Percentiles rank a stretch among this genome's conserved stretches.
These are phyloP conservation scores for Ctenosaura bakeri DNA, from an alignment of 2,797 vertebrate species.

Conservation along the genomic window DNA sequence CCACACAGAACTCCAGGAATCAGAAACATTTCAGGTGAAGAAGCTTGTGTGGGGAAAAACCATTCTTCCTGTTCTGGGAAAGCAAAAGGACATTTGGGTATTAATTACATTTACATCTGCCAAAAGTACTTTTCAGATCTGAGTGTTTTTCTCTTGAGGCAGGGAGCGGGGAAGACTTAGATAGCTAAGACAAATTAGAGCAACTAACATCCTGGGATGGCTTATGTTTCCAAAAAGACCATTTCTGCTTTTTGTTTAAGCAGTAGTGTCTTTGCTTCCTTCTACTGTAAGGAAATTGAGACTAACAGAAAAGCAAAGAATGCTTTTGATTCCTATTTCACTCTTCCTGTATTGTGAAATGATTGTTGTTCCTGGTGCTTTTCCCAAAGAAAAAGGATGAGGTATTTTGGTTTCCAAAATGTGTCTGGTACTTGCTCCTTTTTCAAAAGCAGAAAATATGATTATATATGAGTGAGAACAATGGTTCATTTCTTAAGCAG, in stretches of 20 bases:
- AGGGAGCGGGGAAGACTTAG: not conserved
- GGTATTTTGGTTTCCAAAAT: constrained; percentile 12
- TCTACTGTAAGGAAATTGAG: not conserved
- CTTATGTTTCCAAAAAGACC: not conserved
- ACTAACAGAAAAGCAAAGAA: not conserved
- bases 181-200: not conserved
- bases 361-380: not conserved
- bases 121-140: constrained; percentile 17
- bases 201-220: not conserved
- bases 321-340: not conserved
- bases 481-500: not conserved
- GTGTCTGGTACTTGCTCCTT: not conserved
- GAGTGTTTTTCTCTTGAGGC: not conserved
- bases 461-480: not conserved
- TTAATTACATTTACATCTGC: constrained; percentile 21
- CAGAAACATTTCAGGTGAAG: not conserved
- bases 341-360: not conserved
- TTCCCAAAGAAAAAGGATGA: not conserved
- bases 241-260: not conserved
- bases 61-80: not conserved
- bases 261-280: not conserved
- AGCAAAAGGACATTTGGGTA: constrained; percentile 14
- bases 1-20: not conserved
- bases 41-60: not conserved
- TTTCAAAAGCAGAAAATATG: not conserved